Percentiles rank a stretch among this genome's conserved stretches.
phyloP scores from a whole-genome alignment of 2,888 invertebrate species.

The Plagiodera versicolora region DNA sequence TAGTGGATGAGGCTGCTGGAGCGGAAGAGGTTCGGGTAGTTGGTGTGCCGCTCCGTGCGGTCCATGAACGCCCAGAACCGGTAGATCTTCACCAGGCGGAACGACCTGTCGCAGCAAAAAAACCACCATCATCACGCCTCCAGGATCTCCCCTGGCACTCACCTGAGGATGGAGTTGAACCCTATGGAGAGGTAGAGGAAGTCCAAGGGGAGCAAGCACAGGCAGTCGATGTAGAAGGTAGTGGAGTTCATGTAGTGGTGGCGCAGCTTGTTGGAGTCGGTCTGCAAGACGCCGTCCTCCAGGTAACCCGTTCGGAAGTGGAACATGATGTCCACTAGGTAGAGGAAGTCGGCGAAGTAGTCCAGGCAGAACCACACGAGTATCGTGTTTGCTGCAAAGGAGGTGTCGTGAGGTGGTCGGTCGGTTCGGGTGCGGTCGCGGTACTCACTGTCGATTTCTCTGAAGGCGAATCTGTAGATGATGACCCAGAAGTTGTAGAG shows the following conservation, averaged over 20 bases:
- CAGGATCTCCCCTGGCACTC: too few relatives aligned
- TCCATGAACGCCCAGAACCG: conserved; percentile 99
- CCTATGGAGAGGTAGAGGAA: conserved; percentile 96
- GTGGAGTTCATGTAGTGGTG: conserved; percentile 95
- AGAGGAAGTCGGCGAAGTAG: conserved; percentile 94
- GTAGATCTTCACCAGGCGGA: conserved; percentile 58
- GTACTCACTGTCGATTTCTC: conserved; percentile 87
- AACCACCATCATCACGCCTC: too few relatives aligned
- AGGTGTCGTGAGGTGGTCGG: not conserved
- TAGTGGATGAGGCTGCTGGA: conserved; percentile 93
- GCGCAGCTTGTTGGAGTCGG: conserved; percentile 89
- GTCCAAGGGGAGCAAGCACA: conserved; percentile 96
- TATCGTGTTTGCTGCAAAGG: conserved; percentile 72
- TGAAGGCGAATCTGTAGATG: conserved; percentile 98
- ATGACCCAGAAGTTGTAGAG: conserved; percentile 98
- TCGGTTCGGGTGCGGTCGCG: too few relatives aligned
- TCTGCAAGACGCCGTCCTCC: conserved; percentile 97
- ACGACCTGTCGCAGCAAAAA: not conserved
- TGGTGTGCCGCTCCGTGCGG: conserved; percentile 96
- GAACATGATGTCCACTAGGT: conserved; percentile 94
- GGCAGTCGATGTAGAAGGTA: conserved; percentile 97
- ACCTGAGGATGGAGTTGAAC: conserved; percentile 92
- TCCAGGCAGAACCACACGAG: conserved; percentile 96
- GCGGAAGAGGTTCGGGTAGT: conserved; percentile 96
- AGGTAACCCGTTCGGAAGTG: conserved; percentile 97